phyloP scores from a whole-genome alignment of 2,113 vertebrate genomes.

The pig (Sus scrofa) region DNA sequence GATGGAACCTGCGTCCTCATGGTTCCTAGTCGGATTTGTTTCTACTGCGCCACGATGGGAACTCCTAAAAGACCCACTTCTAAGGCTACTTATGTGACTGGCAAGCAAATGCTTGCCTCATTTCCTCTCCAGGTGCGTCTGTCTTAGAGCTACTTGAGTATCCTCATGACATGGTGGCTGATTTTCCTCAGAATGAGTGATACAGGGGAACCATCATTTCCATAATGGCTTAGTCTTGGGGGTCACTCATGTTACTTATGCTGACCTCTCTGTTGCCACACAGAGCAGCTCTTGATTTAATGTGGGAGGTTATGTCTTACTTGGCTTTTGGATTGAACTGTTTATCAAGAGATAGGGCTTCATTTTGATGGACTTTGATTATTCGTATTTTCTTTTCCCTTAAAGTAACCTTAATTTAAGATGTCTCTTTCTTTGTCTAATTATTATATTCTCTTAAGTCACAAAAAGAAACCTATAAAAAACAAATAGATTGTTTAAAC shows the following conservation, averaged over 20 bases:
- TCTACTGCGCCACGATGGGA: no score
- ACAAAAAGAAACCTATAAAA: neutral
- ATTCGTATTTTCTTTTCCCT: neutral
- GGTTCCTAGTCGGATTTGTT: no score
- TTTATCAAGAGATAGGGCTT: neutral
- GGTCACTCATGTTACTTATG: neutral
- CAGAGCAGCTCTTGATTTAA: neutral
- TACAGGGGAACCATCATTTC: neutral
- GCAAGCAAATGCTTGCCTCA: neutral
- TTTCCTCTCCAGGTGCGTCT: neutral
- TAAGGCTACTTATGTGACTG: neutral
- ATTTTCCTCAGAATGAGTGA: neutral
- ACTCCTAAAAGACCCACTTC: neutral
- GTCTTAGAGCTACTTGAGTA: neutral
- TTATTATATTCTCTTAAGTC: neutral
- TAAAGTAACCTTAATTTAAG: neutral
- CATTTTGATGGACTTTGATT: conserved; percentile 20
- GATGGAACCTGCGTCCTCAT: no score
- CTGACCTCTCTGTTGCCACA: neutral
- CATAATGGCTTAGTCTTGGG: neutral
- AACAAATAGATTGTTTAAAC: neutral
- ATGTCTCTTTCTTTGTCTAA: neutral
- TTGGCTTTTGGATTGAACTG: neutral
- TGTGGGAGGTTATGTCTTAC: neutral
- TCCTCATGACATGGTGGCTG: neutral